Conservation (phyloP, 2,113 vertebrate species). For the Odontesthes bonariensis region DNA sequence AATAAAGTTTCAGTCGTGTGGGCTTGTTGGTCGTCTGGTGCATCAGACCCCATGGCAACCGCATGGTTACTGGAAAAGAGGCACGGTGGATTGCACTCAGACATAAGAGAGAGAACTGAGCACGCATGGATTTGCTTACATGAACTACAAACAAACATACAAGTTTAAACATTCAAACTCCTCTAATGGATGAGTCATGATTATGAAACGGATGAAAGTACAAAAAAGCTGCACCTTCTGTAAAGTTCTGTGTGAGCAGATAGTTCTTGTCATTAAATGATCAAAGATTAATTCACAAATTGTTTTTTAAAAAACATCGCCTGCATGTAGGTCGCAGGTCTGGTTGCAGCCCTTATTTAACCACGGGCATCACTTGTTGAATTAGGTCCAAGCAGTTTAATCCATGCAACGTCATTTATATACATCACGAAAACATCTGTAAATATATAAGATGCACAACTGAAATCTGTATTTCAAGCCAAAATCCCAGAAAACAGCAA, state of each 20-base stretch:
- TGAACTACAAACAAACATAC: neutral
- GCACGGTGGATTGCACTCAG: conserved; percentile 26
- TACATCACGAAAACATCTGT: too few species aligned
- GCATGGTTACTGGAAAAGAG: conserved; percentile 57
- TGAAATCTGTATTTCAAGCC: too few species aligned
- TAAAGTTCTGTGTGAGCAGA: neutral
- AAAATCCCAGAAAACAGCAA: too few species aligned
- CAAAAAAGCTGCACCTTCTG: conserved; percentile 9
- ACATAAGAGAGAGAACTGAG: neutral
- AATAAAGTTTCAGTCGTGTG: conserved; percentile 71
- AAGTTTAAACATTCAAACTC: neutral
- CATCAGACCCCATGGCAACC: conserved; percentile 44
- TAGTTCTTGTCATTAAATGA: conserved; percentile 8
- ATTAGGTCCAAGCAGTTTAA: too few species aligned
- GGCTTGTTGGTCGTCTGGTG: conserved; percentile 64
- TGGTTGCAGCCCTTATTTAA: too few species aligned
- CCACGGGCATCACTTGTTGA: too few species aligned
- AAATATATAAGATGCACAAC: too few species aligned
- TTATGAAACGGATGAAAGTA: neutral
- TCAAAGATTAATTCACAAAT: neutral
- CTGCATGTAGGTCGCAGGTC: too few species aligned
- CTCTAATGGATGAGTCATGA: conserved; percentile 11
- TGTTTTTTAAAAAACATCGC: too few species aligned
- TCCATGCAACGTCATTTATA: too few species aligned
- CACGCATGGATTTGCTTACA: conserved; percentile 13